Base-by-base conservation (phyloP, 2,888 invertebrate genomes). In the Caenorhabditis parvicauda region DNA sequence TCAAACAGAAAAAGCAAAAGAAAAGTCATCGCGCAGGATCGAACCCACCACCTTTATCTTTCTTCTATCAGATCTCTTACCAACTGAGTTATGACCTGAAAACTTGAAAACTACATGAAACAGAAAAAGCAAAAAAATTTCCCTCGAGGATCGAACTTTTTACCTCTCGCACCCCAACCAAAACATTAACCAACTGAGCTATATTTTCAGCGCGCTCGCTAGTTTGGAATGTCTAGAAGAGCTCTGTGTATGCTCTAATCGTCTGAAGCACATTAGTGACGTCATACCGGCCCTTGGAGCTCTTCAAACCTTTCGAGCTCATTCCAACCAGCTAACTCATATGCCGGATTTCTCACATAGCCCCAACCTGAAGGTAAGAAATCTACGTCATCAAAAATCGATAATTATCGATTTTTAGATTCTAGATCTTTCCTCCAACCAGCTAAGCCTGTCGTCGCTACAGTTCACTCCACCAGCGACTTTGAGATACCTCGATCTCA, bases 401-500 rank as follows among this genome's bases (percentile, higher is more conserved):
- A 27, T 2, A 14, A 4, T 17, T n/a, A 12, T 7, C 32, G 27
- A 0, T 29, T 55, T 69, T 14, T 64, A 84, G 84, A 80, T 83
- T 7, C 74, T 84, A 52, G 84, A 84, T 57, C 81, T 84, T 1
- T 83, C 83, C 19, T 83, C 82, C 32, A 84, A 84, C 64, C 77
- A 81, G 29, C 76, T 84, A 29, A 82, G 59, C 76, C 82, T 59
- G 19, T 57, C 59, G 41, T 54, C 51, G 21, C 58, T 64, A 0
- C 54, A 62, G 12, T 59, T 68, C 41, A 50, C 59, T 4, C 45
- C 64, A 74, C 79, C 82, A 2, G 82, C 83, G 3, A 81, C 81
- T 57, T 77, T 84, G 28, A 79, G 82, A 53, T 77, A 82, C 9
- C 76, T 84, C 28, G 84, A 84, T 70, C 81, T 84, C 52, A 82